Evolutionary conservation across 2,113 vertebrate species (phyloP).

Genomic region (chimpanzee (Pan troglodytes)): DNA sequence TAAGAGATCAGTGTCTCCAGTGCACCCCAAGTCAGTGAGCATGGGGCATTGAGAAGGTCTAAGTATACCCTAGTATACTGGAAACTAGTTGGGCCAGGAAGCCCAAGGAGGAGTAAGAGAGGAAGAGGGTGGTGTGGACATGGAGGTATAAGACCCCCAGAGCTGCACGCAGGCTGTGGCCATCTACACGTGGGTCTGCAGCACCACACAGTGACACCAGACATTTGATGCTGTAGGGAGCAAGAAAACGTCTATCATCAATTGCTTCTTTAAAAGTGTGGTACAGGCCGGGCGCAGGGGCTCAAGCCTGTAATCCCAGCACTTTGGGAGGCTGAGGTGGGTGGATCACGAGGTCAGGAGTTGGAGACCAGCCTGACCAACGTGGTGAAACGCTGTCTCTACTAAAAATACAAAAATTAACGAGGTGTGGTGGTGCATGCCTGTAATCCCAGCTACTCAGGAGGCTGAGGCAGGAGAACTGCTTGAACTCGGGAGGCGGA

Average conservation of each 20-base stretch:
- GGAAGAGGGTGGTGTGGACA: accelerated
- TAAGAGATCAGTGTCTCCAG: neutral
- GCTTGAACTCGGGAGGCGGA: too few relatives aligned
- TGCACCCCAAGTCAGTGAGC: neutral
- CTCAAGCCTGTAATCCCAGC: too few relatives aligned
- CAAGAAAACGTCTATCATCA: neutral
- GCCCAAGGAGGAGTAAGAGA: neutral
- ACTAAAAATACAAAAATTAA: too few relatives aligned
- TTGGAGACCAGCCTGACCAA: too few relatives aligned
- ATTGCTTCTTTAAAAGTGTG: neutral
- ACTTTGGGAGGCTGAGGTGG: too few relatives aligned
- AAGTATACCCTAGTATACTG: neutral
- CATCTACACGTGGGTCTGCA: accelerated
- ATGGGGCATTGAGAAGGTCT: neutral
- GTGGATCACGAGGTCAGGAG: too few relatives aligned
- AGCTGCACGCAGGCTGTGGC: neutral
- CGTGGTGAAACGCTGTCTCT: too few relatives aligned
- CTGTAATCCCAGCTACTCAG: too few relatives aligned
- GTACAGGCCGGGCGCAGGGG: too few relatives aligned
- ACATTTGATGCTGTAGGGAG: neutral
- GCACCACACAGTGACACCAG: neutral
- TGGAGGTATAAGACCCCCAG: accelerated
- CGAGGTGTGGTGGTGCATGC: too few relatives aligned
- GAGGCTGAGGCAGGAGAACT: too few relatives aligned
- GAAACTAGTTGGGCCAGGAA: neutral